Conservation (phyloP, 2,797 vertebrate genomes). For the Limnodromus scolopaceus region DNA sequence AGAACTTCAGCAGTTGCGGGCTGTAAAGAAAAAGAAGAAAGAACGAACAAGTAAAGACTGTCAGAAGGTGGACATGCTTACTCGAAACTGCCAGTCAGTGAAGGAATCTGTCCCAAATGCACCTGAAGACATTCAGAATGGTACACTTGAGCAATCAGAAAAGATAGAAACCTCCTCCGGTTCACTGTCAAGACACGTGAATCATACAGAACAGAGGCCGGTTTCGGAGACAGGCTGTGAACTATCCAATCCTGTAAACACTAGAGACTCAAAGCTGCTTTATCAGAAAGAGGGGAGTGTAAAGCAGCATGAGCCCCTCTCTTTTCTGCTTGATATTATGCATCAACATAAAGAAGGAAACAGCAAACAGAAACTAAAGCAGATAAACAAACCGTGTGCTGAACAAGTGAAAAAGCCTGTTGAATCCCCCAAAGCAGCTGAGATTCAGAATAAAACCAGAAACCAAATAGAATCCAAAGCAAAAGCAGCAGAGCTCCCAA, state of each 20-base stretch:
- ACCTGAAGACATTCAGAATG: constrained; percentile 78
- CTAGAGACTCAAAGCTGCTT: constrained; percentile 74
- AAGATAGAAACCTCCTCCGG: constrained; percentile 71
- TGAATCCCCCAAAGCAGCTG: constrained; percentile 78
- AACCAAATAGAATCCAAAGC: constrained; percentile 78
- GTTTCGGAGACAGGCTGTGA: constrained; percentile 67
- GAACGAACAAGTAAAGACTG: constrained; percentile 84
- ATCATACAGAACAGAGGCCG: constrained; percentile 68
- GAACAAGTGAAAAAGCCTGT: constrained; percentile 71
- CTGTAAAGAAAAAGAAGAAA: constrained; percentile 95
- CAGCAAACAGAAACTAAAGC: constrained; percentile 83
- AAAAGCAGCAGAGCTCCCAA: constrained; percentile 68
- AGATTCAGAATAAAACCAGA: constrained; percentile 76
- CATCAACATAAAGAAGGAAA: constrained; percentile 81
- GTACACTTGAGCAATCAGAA: constrained; percentile 77
- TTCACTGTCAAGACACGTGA: constrained; percentile 69
- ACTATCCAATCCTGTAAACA: constrained; percentile 33
- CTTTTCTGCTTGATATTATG: constrained; percentile 78
- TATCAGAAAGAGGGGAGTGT: constrained; percentile 80
- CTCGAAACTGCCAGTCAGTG: constrained; percentile 83
- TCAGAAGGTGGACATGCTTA: constrained; percentile 71
- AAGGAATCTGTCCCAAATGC: constrained; percentile 83
- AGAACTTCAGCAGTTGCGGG: constrained; percentile 89
- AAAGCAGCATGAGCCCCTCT: constrained; percentile 81
- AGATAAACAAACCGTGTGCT: constrained; percentile 50